phyloP scores from a whole-genome alignment of 1,140 invertebrate genomes.

The Ceratitis capitata region DNA sequence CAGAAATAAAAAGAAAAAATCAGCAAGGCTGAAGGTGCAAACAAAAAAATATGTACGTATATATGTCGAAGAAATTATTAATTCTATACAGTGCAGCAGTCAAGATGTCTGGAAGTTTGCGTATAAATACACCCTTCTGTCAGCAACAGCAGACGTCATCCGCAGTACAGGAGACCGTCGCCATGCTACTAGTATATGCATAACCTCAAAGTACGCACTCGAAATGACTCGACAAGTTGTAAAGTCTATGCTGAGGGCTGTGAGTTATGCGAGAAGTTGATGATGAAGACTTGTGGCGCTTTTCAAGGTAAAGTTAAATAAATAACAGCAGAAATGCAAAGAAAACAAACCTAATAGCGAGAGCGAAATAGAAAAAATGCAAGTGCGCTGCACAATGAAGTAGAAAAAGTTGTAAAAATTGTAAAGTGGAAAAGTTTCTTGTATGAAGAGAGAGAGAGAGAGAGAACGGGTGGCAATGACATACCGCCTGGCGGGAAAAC shows the following conservation, averaged over 20 bases:
- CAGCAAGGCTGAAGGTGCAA: background rate
- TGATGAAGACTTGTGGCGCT: constrained; percentile 26
- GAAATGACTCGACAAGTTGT: constrained; percentile 13
- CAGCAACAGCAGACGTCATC: background rate
- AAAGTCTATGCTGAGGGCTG: constrained; percentile 6
- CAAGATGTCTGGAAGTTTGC: constrained; percentile 16
- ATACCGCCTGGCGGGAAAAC: too few species aligned
- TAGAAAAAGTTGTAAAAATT: constrained; percentile 38
- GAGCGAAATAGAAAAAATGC: background rate
- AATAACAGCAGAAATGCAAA: background rate
- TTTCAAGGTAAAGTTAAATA: constrained; percentile 6
- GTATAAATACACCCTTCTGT: background rate
- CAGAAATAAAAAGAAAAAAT: background rate
- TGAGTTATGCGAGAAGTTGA: constrained; percentile 22
- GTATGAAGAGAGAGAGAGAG: background rate
- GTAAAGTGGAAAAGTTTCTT: constrained; percentile 33
- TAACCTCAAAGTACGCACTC: constrained; percentile 25
- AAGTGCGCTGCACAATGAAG: constrained; percentile 6
- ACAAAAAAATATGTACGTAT: background rate
- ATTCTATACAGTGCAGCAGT: constrained; percentile 19
- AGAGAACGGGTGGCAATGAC: background rate
- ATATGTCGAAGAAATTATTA: constrained; percentile 27
- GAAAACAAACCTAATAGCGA: background rate
- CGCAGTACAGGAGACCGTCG: too few species aligned
- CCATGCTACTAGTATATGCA: background rate